Evolutionary conservation across 2,888 invertebrate species (phyloP), one percentile per base, ranked within the genome.

Genomic region (Cepaea hortensis): DNA sequence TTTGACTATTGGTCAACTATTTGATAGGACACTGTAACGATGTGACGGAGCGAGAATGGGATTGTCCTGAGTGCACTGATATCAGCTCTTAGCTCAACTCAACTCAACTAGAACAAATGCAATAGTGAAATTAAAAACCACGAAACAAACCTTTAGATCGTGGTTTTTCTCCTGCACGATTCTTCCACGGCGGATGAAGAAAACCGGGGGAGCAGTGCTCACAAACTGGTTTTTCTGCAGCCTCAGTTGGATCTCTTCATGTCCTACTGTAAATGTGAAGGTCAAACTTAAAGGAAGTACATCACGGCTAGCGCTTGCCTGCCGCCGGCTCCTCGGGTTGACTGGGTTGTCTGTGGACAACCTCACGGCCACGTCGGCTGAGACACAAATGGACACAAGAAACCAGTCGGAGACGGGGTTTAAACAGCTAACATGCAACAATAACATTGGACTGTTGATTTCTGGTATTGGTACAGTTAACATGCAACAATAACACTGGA

Each of bases 171-270:
- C 65, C n/a, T 7, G 48, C 65, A 80, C 80, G 6, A 85, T 13
- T 65, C 65, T 81, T 15, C 85, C 85, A 5, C 48, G 9, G 5
- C 81, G 81, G 1, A 85, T n/a, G 18, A 81, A 4, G 72, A 73
- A 85, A 0, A 85, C n/a, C 11, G 81, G 76, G 11, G 81, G 81
- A 0, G 65, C 65, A 11, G 48, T 35, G 65, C 65, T 50, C 18
- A 76, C 65, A 18, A n/a, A 65, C 3, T n/a, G n/a, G 61, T 85
- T 85, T 35, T 81, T 85, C 5, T 65, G 11, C 20, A 85, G 65
- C 1, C 11, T 75, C 3, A 85, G 18, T 68, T 46, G 61, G 68
- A 85, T 55, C 4, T 76, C 68, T 35, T 81, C 48, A 11, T 11
- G 1, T 1, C 81, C 85, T 4, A 65, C 76, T 1, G 46, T 85